phyloP scores from a whole-genome alignment of 1,140 invertebrate species.

The Aradophagus sp. region DNA sequence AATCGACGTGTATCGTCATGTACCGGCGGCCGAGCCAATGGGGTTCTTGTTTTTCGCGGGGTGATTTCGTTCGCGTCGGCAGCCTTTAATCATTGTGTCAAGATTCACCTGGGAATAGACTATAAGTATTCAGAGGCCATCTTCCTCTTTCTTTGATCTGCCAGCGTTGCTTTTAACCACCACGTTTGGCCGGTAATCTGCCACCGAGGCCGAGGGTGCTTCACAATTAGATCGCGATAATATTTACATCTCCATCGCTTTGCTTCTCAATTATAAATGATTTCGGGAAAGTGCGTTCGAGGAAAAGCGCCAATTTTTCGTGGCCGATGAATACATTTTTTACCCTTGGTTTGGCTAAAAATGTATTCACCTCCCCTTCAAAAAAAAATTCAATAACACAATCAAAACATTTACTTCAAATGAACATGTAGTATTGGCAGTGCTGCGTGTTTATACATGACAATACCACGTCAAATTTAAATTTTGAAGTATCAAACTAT shows the following conservation, averaged over 20 bases:
- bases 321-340: neutral
- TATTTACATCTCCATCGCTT: conserved; percentile 3
- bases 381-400: too few relatives aligned
- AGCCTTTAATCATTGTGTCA: conserved; percentile 55
- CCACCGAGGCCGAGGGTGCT: neutral
- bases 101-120: conserved; percentile 48
- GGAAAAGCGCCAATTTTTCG: neutral
- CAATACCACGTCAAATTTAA: too few relatives aligned
- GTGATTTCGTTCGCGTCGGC: conserved; percentile 45
- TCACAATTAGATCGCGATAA: conserved; percentile 13
- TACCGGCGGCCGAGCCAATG: conserved; percentile 13
- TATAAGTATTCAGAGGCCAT: conserved; percentile 51
- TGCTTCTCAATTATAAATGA: conserved; percentile 2
- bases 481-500: too few relatives aligned
- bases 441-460: too few relatives aligned
- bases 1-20: conserved; percentile 41
- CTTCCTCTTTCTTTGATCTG: conserved; percentile 55
- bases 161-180: conserved; percentile 31
- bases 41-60: conserved; percentile 47
- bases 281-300: neutral
- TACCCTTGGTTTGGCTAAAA: neutral
- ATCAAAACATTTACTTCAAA: too few relatives aligned
- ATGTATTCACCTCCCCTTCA: neutral
- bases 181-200: conserved; percentile 12
- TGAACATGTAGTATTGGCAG: too few relatives aligned